Evolutionary conservation across 2,888 invertebrate genomes (phyloP), one percentile per base, ranked within the genome.

Genomic region (Nasonia oneida): DNA sequence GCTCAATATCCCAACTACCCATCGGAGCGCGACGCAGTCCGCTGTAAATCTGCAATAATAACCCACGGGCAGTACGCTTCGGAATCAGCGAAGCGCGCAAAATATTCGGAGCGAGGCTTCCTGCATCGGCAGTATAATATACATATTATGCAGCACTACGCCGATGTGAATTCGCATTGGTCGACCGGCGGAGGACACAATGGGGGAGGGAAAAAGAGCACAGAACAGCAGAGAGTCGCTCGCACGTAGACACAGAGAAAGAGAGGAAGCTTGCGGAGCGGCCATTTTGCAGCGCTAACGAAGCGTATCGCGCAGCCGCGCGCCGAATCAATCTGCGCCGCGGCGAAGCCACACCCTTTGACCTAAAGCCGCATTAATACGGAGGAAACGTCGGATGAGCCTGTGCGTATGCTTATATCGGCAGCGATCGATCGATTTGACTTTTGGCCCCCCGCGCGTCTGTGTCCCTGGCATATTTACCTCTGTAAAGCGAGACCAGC

Each of bases 331-430:
- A 93, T 93, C 92, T 92, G 91, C 23, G 29, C 39, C 39, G n/a
- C 67, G 64, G 86, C n/a, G 57, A 53, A 89, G 90, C 93, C 93
- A 93, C 93, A 93, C 93, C 93, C 93, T 93, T 92, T 92, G 92
- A 92, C 92, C 91, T 90, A 90, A 91, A 91, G 90, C 91, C 86
- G 70, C 79, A 53, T 75, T 83, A 83, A 88, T 87, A 88, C 86
- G 87, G 84, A 86, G 87, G 84, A 87, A 81, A 84, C 84, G 86
- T 85, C 57, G 86, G 84, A 83, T 83, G 83, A 83, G 84, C 86
- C 87, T 67, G 14, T 67, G 12, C 8, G 14, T 64, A 10, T 12
- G 33, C 67, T 67, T 29, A 67, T 67, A 67, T 67, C 67, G 67
- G 67, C 23, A 12, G 29, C 12, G 33, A 67, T 67, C 67, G 67